Conservation (phyloP, 2,888 invertebrate genomes). For the Sialis lutaria region DNA sequence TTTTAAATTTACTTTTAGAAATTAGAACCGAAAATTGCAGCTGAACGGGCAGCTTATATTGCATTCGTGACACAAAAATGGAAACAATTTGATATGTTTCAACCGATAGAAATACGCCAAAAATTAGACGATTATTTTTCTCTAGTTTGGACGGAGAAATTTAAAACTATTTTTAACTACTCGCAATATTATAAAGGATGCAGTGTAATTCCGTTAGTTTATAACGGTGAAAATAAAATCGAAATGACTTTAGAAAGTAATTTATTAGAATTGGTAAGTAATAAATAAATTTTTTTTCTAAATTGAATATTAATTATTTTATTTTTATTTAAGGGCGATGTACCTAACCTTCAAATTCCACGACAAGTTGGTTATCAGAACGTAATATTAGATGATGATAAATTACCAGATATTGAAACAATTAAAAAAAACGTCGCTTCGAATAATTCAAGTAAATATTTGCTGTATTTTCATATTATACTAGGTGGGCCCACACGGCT, state of each 20-base stretch:
- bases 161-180: background rate
- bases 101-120: background rate
- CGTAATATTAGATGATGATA: background rate
- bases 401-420: background rate
- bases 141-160: background rate
- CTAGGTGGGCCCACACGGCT: too few relatives aligned
- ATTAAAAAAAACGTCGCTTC: background rate
- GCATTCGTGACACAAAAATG: background rate
- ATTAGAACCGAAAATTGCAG: background rate
- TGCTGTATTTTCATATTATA: background rate
- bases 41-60: background rate
- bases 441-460: background rate
- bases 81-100: background rate
- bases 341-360: background rate
- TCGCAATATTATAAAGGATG: background rate
- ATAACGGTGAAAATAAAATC: background rate
- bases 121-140: background rate
- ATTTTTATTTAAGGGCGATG: background rate
- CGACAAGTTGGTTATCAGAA: background rate
- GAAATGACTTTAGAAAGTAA: background rate
- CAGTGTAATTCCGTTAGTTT: background rate
- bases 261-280: background rate
- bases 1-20: background rate
- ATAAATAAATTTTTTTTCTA: background rate
- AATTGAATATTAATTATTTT: background rate